A percentile compares a stretch with the other conserved stretches of the same genome.
Evolutionary conservation across 1,140 invertebrate genomes (phyloP).

Genomic region (Oedothorax gibbosus): DNA sequence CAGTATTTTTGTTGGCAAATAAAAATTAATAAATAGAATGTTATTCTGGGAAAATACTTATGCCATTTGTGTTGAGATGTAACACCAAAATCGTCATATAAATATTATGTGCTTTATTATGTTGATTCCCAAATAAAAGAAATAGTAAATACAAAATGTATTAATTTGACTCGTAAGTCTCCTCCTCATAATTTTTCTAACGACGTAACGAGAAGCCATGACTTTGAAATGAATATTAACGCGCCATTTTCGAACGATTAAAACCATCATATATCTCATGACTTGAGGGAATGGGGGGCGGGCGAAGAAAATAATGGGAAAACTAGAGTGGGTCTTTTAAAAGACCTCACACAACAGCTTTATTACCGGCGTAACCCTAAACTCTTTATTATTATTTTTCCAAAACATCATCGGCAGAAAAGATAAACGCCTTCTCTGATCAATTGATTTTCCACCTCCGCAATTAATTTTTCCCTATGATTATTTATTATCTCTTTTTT

Average conservation of each 20-base stretch:
- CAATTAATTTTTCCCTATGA: constrained; percentile 47
- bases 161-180: background rate
- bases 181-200: constrained; percentile 26
- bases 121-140: too few species aligned
- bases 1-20: too few species aligned
- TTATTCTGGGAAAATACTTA: too few species aligned
- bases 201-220: constrained; percentile 8
- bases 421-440: constrained; percentile 58
- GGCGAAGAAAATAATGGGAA: constrained; percentile 14
- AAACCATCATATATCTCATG: constrained; percentile 35
- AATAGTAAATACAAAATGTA: too few species aligned
- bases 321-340: constrained; percentile 19
- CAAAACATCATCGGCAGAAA: constrained; percentile 45
- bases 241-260: constrained; percentile 44
- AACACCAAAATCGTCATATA: too few species aligned
- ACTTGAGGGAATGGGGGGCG: constrained; percentile 7
- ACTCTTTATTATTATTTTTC: constrained; percentile 15
- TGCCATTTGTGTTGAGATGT: too few species aligned
- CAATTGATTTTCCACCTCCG: constrained; percentile 59
- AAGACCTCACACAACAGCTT: constrained; percentile 44
- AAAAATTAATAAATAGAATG: too few species aligned
- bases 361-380: constrained; percentile 41
- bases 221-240: constrained; percentile 48
- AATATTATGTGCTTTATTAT: too few species aligned
- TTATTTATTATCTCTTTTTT: constrained; percentile 51